Evolutionary conservation across 1,140 invertebrate genomes (phyloP), one percentile per base, ranked within the genome.

Genomic region (Lanistes nyassanus): DNA sequence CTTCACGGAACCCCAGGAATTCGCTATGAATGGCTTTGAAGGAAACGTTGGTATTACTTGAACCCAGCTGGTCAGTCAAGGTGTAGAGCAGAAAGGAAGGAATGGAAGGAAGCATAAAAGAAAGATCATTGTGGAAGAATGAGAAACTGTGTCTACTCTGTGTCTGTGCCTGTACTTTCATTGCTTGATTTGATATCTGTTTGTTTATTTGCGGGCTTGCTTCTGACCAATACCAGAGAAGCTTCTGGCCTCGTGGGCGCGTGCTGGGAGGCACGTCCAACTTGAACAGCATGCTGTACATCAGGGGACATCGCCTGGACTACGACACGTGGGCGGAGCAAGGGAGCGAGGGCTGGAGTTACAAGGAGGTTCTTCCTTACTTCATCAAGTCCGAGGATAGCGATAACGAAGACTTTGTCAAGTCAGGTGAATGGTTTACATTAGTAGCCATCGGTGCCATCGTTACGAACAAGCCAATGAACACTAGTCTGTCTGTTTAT

Each of bases 281-380:
- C 37, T 62, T 74, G n/a, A 79, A 76, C 47, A 34, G 21, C 36
- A 70, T 75, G 65, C 16, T 66, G 42, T 74, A 76, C 42, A 75
- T 67, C 58, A 91, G 97, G 26, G 97, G 97, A 0, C 97, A 97
- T 83, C 93, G 92, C 77, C 92, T 92, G 75, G 97, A 99, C 86
- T 99, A 98, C 85, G 95, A 98, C 82, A 91, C 91, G 13, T 99
- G 97, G 97, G 95, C 95, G 83, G 89, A 92, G 0, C 86, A 94
- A 34, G 97, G 97, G 0, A 97, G 97, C 84, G 92, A 92, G 0
- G 96, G 96, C 9, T 99, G 97, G 97, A 93, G 94, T 2, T 96
- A 93, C 79, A 92, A 94, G 69, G 93, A 96, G 53, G 93, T 94
- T 0, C 86, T 97, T 0, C 93, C 95, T 64, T 98, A 98, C 83